These are phyloP conservation scores for Ictalurus furcatus DNA, from an alignment of 2,113 vertebrate species.

Conservation along the genomic window DNA sequence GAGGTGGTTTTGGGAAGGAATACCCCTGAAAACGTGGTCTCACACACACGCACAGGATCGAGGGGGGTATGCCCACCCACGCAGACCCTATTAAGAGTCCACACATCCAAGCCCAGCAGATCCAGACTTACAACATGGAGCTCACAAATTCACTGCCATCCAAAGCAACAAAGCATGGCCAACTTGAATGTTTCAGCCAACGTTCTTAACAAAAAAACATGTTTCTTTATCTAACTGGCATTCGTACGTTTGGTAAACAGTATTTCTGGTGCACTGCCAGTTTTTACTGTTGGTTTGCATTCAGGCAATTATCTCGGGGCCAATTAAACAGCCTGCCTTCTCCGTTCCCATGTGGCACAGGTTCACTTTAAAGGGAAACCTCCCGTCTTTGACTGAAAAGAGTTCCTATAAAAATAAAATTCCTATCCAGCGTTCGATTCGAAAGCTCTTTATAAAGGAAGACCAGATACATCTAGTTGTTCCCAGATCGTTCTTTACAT, in stretches of 20 bases:
- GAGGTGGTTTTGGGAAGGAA: not conserved
- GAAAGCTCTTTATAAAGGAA: no score
- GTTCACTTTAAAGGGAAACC: not conserved
- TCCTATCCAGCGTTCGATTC: not conserved
- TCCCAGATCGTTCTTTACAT: not conserved
- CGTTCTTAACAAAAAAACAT: not conserved
- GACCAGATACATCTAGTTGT: not conserved
- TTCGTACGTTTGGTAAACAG: not conserved
- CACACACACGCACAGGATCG: not conserved
- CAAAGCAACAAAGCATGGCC: not conserved
- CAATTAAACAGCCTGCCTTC: slow-evolving; percentile 1
- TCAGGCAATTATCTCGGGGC: not conserved
- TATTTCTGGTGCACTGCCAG: not conserved
- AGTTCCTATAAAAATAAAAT: slow-evolving; percentile 15
- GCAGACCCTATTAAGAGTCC: not conserved
- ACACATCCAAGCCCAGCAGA: not conserved
- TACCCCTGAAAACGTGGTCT: not conserved
- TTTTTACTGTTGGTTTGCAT: not conserved
- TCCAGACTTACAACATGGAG: not conserved
- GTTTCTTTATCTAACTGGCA: not conserved
- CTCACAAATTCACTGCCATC: not conserved
- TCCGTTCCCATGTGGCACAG: not conserved
- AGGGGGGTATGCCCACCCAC: slow-evolving; percentile 13
- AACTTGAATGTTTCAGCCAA: not conserved
- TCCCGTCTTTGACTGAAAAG: slow-evolving; percentile 3